These are phyloP conservation scores for Morbakka virulenta DNA, from an alignment of 30 jellyfish, hydroid and myxozoan genomes.

Conservation along the genomic window DNA sequence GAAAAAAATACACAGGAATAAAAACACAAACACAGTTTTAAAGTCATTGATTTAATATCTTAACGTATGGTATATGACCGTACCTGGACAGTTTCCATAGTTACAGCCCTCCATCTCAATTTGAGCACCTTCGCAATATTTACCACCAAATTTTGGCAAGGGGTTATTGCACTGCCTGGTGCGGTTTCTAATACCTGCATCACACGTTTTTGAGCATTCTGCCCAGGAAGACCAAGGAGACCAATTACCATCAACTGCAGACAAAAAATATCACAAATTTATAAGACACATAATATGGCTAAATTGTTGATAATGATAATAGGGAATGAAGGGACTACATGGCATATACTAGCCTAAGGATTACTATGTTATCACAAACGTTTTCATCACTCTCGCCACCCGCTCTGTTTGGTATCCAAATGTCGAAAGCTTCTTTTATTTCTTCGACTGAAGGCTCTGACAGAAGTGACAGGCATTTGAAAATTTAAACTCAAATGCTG, in stretches of 20 bases:
- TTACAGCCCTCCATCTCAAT: constrained; percentile 49
- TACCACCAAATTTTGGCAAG: constrained; percentile 76
- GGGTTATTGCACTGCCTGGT: constrained; percentile 78
- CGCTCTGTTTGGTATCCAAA: too few relatives aligned
- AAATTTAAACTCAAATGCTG: too few relatives aligned
- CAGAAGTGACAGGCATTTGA: too few relatives aligned
- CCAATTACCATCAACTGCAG: constrained; percentile 82
- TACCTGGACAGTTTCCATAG: constrained; percentile 71
- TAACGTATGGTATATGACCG: not conserved
- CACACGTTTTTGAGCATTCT: constrained; percentile 79
- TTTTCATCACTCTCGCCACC: too few relatives aligned
- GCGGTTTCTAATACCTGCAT: constrained; percentile 68
- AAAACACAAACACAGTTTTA: not conserved
- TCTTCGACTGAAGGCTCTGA: too few relatives aligned
- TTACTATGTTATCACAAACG: too few relatives aligned
- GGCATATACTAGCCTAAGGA: too few relatives aligned
- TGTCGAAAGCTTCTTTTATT: too few relatives aligned
- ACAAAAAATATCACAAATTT: not conserved
- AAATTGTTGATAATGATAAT: too few relatives aligned
- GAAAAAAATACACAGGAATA: too few relatives aligned
- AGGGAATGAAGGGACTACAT: too few relatives aligned
- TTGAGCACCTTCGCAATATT: constrained; percentile 65
- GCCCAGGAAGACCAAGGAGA: constrained; percentile 86
- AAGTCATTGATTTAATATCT: not conserved
- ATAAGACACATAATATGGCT: too few relatives aligned